Evolutionary conservation across 2,888 invertebrate genomes (phyloP).

Genomic region (Meta bourneti): DNA sequence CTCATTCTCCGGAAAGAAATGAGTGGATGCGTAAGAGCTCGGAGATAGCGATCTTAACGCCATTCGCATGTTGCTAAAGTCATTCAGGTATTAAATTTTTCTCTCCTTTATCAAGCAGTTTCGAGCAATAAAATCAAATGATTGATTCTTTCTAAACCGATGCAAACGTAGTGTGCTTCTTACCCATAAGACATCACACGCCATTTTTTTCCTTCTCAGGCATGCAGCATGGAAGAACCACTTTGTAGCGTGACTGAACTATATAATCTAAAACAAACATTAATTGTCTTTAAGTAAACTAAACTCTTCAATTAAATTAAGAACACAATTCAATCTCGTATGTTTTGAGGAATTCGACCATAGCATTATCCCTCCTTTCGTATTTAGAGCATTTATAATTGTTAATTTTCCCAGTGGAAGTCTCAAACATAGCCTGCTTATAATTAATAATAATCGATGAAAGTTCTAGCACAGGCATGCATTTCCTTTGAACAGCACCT

Average conservation of each 20-base stretch:
- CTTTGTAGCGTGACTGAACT: background rate
- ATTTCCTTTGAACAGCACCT: too few relatives aligned
- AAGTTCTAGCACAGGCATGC: too few relatives aligned
- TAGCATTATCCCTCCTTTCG: too few relatives aligned
- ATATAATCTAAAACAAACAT: conserved; percentile 6
- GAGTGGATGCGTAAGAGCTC: conserved; percentile 12
- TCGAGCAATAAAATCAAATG: background rate
- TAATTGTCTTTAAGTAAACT: conserved; percentile 26
- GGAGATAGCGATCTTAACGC: conserved; percentile 44
- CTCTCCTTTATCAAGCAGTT: background rate
- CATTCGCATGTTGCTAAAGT: background rate
- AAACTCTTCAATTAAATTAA: too few relatives aligned
- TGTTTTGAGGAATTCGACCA: background rate
- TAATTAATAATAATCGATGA: too few relatives aligned
- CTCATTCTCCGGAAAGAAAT: background rate
- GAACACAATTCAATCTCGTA: background rate
- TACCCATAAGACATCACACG: conserved; percentile 2
- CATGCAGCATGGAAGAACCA: background rate
- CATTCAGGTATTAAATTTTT: background rate
- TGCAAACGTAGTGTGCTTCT: background rate
- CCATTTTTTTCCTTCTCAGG: conserved; percentile 16
- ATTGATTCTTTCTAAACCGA: background rate
- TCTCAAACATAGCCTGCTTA: too few relatives aligned
- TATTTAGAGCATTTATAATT: too few relatives aligned
- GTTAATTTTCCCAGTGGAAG: too few relatives aligned